phyloP scores from a whole-genome alignment of 2,888 invertebrate species.

The Xestoiulus laeticollis region DNA sequence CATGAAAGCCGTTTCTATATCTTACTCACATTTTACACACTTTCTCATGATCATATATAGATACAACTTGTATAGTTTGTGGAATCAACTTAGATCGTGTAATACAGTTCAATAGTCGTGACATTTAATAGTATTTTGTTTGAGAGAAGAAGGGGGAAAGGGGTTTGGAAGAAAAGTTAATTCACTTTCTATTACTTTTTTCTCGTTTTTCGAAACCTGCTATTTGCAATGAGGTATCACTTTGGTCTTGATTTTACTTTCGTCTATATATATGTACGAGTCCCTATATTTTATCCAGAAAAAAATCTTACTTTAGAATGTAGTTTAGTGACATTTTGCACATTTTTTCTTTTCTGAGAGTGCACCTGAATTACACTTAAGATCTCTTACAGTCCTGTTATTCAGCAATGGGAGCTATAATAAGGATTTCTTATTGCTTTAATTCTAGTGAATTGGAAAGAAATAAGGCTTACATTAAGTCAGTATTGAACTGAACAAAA shows the following conservation, averaged over 20 bases:
- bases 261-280: not conserved
- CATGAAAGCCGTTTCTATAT: not conserved
- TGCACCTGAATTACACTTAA: not conserved
- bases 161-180: not conserved
- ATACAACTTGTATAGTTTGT: not conserved
- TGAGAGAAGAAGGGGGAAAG: not conserved
- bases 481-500: no score
- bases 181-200: not conserved
- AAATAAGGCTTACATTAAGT: no score
- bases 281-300: not conserved
- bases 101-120: not conserved
- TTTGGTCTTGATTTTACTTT: not conserved
- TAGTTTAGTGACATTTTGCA: not conserved
- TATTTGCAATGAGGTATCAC: not conserved
- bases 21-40: not conserved
- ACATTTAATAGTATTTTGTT: not conserved
- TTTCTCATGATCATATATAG: not conserved
- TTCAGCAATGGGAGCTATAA: no score
- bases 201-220: not conserved
- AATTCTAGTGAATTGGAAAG: no score
- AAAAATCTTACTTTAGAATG: not conserved
- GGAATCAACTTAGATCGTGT: not conserved
- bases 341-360: not conserved
- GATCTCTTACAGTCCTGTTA: not conserved
- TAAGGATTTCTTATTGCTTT: no score